These are phyloP conservation scores for Callithrix jacchus DNA, from an alignment of 2,113 vertebrate species.

Conservation along the genomic window DNA sequence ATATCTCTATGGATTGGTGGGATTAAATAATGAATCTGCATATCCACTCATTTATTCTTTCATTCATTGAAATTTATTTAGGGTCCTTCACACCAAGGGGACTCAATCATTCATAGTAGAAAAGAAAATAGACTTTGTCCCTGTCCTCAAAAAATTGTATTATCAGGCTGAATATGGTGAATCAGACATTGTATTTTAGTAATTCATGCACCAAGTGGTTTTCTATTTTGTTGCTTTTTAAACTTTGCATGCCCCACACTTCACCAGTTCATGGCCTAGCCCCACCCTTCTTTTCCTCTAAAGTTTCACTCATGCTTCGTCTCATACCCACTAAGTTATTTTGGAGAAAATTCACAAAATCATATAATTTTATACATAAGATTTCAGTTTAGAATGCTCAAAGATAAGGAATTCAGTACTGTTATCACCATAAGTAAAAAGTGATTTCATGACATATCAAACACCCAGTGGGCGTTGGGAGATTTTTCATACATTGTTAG, in stretches of 20 bases:
- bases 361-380: not conserved
- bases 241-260: not conserved
- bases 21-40: not conserved
- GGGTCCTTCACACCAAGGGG: not conserved
- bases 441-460: not conserved
- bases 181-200: not conserved
- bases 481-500: rapidly evolving
- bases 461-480: rapidly evolving
- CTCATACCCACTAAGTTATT: not conserved
- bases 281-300: not conserved
- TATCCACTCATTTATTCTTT: not conserved
- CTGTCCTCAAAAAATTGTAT: not conserved
- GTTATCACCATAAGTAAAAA: not conserved
- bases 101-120: not conserved
- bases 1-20: not conserved
- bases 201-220: not conserved
- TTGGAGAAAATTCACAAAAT: not conserved
- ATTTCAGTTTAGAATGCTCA: not conserved
- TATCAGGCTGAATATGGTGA: not conserved
- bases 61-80: not conserved
- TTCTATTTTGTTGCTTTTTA: not conserved
- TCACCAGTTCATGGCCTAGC: not conserved
- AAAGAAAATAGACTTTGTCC: not conserved
- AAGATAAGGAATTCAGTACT: not conserved
- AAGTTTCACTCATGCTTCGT: not conserved